Conservation (phyloP, 2,797 vertebrate genomes). For the Okamejei kenojei region DNA sequence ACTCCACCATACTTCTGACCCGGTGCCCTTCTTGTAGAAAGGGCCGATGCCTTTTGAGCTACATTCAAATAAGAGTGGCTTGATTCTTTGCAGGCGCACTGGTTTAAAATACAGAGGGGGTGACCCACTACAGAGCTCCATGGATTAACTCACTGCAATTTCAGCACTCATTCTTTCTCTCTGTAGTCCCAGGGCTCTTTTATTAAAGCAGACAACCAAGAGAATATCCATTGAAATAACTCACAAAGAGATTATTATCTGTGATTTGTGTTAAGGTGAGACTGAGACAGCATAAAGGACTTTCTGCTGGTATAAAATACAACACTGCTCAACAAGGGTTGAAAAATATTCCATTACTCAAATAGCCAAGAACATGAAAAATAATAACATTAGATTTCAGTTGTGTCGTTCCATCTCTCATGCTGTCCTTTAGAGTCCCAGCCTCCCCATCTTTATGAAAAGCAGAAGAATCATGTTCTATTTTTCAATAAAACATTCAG, state of each 20-base stretch:
- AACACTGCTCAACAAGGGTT: neutral
- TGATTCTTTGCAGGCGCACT: neutral
- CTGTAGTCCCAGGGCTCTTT: neutral
- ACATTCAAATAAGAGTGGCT: neutral
- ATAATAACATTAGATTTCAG: neutral
- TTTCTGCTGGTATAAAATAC: neutral
- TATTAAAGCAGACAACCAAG: neutral
- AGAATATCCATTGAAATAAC: neutral
- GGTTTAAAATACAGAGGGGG: neutral
- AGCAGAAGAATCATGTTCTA: neutral
- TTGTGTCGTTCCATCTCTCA: neutral
- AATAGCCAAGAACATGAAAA: neutral
- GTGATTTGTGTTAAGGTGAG: neutral
- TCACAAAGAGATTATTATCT: neutral
- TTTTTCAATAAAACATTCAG: neutral
- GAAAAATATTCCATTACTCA: neutral
- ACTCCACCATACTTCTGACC: neutral
- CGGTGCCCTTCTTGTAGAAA: neutral
- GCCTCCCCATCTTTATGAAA: neutral
- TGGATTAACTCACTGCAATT: neutral
- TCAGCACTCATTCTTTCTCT: neutral
- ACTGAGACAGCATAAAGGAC: neutral
- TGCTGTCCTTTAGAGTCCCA: neutral
- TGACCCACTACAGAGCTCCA: neutral
- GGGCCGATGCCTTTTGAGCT: neutral